A percentile compares a stretch with the other conserved stretches of the same genome.
Conservation (phyloP, 2,113 vertebrate species). For the Laticauda laticaudata region DNA sequence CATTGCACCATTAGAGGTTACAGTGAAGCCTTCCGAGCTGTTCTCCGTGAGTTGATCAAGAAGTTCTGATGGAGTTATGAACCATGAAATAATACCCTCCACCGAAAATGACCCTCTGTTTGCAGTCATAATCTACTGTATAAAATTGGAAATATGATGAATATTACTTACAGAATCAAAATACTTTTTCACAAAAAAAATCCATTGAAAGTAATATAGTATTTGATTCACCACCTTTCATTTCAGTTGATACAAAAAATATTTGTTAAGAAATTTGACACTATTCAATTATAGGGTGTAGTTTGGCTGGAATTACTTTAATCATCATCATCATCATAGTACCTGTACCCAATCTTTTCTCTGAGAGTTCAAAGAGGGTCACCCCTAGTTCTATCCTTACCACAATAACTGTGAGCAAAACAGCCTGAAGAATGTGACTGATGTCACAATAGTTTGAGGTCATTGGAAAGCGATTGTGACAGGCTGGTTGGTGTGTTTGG, state of each 20-base stretch:
- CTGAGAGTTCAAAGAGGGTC: not conserved
- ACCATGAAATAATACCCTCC: not conserved
- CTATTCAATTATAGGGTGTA: slow-evolving; percentile 8
- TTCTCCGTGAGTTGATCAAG: not conserved
- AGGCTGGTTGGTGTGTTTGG: not conserved
- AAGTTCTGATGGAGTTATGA: slow-evolving; percentile 1
- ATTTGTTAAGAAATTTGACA: not conserved
- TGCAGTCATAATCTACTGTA: not conserved
- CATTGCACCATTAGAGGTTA: not conserved
- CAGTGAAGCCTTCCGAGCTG: slow-evolving; percentile 9
- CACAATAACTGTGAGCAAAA: not conserved
- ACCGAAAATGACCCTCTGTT: not conserved
- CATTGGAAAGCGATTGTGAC: not conserved
- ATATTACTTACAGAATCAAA: slow-evolving; percentile 5
- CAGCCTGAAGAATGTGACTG: not conserved
- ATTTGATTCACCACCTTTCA: not conserved
- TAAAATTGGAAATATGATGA: not conserved
- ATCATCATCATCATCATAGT: not conserved
- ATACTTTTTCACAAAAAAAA: not conserved
- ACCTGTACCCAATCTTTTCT: not conserved
- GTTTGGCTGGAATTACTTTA: not conserved
- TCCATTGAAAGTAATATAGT: not conserved
- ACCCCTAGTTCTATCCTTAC: not conserved
- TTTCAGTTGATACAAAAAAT: not conserved
- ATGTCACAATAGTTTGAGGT: not conserved